These are phyloP conservation scores for Nannospalax galili DNA, from an alignment of 2,113 vertebrate species.

Conservation along the genomic window DNA sequence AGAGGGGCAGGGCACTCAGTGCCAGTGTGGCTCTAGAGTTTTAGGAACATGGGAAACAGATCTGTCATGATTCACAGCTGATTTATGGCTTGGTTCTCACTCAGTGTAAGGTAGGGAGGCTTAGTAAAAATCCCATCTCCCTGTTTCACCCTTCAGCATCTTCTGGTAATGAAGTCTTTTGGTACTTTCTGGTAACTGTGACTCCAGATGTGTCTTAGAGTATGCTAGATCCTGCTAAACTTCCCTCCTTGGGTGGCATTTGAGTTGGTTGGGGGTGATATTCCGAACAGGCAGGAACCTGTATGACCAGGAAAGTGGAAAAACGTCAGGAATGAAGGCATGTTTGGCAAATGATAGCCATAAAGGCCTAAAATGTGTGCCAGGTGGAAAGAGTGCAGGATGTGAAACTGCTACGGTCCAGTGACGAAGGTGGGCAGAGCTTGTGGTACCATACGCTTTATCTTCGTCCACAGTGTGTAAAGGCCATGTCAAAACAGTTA, in stretches of 20 bases:
- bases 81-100: neutral
- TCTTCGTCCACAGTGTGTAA: neutral
- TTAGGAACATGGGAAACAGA: neutral
- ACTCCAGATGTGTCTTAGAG: neutral
- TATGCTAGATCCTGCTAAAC: neutral
- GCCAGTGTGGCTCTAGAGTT: neutral
- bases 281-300: neutral
- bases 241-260: neutral
- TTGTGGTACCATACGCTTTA: too few relatives aligned
- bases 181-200: neutral
- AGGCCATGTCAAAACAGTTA: neutral
- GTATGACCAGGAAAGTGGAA: neutral
- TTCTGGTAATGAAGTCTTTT: neutral
- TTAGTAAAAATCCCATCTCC: accelerated
- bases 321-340: neutral
- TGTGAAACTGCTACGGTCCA: too few relatives aligned
- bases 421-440: neutral
- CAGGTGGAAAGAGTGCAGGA: neutral
- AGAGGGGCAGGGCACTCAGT: accelerated
- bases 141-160: neutral
- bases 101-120: neutral
- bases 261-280: neutral
- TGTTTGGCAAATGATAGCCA: neutral
- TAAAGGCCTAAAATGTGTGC: accelerated
- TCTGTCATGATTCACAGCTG: neutral